Evolutionary conservation across 2,113 vertebrate genomes (phyloP).

Genomic region (Sander vitreus): DNA sequence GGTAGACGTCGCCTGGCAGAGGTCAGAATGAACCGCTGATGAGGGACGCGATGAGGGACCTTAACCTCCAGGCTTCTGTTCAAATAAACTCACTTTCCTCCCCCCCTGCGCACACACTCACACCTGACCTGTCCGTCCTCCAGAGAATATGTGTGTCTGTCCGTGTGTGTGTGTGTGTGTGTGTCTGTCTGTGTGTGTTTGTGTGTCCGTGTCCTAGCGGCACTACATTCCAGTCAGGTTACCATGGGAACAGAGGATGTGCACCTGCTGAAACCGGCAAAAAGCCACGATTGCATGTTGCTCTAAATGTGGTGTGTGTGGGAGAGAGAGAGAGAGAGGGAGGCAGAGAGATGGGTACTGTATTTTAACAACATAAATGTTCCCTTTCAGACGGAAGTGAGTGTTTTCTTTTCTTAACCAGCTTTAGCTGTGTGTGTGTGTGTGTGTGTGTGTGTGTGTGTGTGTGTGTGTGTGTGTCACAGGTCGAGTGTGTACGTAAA

Average conservation of each 20-base stretch:
- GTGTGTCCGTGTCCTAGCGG: neutral
- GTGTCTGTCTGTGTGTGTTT: constrained; percentile 18
- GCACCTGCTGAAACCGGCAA: constrained; percentile 21
- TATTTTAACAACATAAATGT: constrained; percentile 47
- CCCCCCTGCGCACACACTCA: constrained; percentile 3
- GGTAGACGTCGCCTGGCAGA: constrained; percentile 16
- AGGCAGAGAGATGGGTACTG: constrained; percentile 18
- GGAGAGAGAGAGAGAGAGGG: neutral
- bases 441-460: constrained; percentile 25
- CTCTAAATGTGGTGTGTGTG: neutral
- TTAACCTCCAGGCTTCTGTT: constrained; percentile 42
- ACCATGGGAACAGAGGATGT: constrained; percentile 52
- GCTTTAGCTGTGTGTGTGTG: constrained; percentile 12
- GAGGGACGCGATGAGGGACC: constrained; percentile 76
- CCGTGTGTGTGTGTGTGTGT: constrained; percentile 19
- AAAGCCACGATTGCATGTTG: constrained; percentile 6
- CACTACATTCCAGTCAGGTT: constrained; percentile 74
- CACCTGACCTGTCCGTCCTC: constrained; percentile 57
- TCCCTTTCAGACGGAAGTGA: constrained; percentile 14
- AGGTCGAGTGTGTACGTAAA: neutral
- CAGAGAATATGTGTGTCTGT: constrained; percentile 35
- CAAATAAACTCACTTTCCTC: neutral
- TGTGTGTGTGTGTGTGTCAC: constrained; percentile 16
- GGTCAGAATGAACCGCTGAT: constrained; percentile 80
- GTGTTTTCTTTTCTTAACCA: constrained; percentile 62